phyloP scores from a whole-genome alignment of 2,113 vertebrate species.

The Scatophagus argus region DNA sequence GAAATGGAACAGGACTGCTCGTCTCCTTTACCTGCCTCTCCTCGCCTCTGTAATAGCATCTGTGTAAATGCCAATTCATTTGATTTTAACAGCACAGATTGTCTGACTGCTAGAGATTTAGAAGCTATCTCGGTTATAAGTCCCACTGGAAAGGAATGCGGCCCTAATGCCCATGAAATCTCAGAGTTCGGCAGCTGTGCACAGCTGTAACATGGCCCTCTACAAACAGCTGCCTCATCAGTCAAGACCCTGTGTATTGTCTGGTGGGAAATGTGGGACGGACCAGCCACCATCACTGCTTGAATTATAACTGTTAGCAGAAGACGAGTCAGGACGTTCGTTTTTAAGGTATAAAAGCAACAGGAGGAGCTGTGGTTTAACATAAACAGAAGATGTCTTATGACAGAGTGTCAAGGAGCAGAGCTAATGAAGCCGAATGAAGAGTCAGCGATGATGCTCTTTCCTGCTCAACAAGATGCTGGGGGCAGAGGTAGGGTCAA shows the following conservation, averaged over 20 bases:
- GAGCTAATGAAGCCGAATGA: background rate
- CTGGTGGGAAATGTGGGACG: slow-evolving; percentile 33
- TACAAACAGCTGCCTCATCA: slow-evolving; percentile 73
- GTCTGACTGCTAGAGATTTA: background rate
- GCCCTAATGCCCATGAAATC: slow-evolving; percentile 59
- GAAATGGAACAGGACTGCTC: slow-evolving; percentile 2
- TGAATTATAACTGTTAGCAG: background rate
- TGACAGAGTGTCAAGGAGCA: background rate
- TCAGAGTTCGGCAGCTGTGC: slow-evolving; percentile 13
- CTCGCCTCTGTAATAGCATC: slow-evolving; percentile 1
- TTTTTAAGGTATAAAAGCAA: background rate
- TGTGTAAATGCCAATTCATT: background rate
- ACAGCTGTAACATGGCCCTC: no score
- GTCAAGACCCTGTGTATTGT: slow-evolving; percentile 39
- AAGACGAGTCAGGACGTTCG: background rate
- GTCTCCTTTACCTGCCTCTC: slow-evolving; percentile 23
- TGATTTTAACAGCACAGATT: background rate
- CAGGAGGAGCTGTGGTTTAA: background rate
- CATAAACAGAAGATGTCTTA: background rate
- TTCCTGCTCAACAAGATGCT: slow-evolving; percentile 24
- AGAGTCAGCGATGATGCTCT: background rate
- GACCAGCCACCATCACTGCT: slow-evolving; percentile 5
- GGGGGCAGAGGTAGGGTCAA: slow-evolving; percentile 28
- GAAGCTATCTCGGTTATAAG: background rate
- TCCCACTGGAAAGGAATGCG: slow-evolving; percentile 66